Evolutionary conservation across 2,888 invertebrate genomes (phyloP), one percentile per base, ranked within the genome.

Genomic region (Ditula angustiorana): DNA sequence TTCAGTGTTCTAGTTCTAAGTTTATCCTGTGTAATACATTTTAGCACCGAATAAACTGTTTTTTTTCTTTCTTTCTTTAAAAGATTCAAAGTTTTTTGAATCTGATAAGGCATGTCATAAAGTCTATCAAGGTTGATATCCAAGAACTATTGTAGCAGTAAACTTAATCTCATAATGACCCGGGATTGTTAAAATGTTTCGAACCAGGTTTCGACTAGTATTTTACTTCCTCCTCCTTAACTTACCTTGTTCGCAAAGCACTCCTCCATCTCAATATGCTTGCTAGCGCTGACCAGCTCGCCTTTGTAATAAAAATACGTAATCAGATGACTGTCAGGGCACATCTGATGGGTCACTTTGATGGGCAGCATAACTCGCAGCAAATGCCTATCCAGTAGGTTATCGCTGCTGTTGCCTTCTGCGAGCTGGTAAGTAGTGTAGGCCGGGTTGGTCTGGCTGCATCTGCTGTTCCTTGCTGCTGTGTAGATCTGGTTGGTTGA

Each of bases 181-280:
- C n/a, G n/a, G n/a, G n/a, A n/a, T n/a, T n/a, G n/a, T n/a, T n/a
- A n/a, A n/a, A n/a, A n/a, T n/a, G n/a, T n/a, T n/a, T n/a, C n/a
- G n/a, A n/a, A n/a, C n/a, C n/a, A n/a, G n/a, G n/a, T n/a, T n/a
- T n/a, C n/a, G n/a, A n/a, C n/a, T n/a, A n/a, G n/a, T n/a, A n/a
- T n/a, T n/a, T n/a, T n/a, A n/a, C n/a, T n/a, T 5, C 11, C 11
- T n/a, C n/a, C n/a, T n/a, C 5, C 11, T n/a, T 62, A 44, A 61
- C 74, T 73, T 75, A 95, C 95, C 90, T 94, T 92, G 76, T 95
- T 94, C 10, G 81, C 86, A 73, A 94, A 94, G 75, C 95, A 95
- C 30, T 93, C 92, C 4, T 93, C 88, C 73, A 94, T 89, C 16
- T 90, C 86, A 62, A 95, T 90, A 73, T 89, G 86, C 66, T 93